Base-by-base conservation (phyloP, 1,140 invertebrate genomes). In the Penaeus japonicus region DNA sequence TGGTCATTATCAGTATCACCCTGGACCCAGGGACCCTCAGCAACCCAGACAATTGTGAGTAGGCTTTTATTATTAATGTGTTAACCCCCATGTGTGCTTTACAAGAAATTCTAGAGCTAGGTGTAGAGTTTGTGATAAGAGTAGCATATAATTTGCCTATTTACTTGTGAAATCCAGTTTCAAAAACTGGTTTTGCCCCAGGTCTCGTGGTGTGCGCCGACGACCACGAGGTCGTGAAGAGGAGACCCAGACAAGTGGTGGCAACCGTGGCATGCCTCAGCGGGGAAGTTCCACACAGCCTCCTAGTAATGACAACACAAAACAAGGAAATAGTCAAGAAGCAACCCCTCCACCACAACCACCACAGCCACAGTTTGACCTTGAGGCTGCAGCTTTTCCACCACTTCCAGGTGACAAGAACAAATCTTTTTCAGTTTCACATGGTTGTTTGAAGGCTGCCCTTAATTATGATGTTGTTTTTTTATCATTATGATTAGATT, bases 331-430 rank as follows among this genome's bases (percentile, higher is more conserved):
- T n/a, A 65, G 54, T 20, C 80, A 47, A n/a, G 75, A 70, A 53
- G 54, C 53, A 39, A 54, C 85, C 20, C 75, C 88, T 15, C 78
- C 57, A 22, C 89, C 86, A 0, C 62, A 89, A n/a, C 83, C 82
- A 1, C 80, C 47, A 24, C 89, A 84, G 81, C 92, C 92, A 10
- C 92, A 96, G 91, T 97, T 97, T 93, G 96, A 97, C 92, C 93
- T 97, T 82, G 96, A 96, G 92, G 96, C 95, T 89, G 94, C 95
- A 59, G 92, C 96, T 78, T 97, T 97, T 92, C 96, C 96, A 83
- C 96, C 96, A 81, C 93, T 97, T 92, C 96, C 96, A 73, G 95
- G 96, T 91, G 35, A 85, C 75, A 30, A n/a, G 1, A n/a, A 7
- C 32, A 32, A 62, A 55, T n/a, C 20, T 27, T 12, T 82, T 55